Base-by-base conservation (phyloP, 2,113 vertebrate species). In the Indicator indicator region DNA sequence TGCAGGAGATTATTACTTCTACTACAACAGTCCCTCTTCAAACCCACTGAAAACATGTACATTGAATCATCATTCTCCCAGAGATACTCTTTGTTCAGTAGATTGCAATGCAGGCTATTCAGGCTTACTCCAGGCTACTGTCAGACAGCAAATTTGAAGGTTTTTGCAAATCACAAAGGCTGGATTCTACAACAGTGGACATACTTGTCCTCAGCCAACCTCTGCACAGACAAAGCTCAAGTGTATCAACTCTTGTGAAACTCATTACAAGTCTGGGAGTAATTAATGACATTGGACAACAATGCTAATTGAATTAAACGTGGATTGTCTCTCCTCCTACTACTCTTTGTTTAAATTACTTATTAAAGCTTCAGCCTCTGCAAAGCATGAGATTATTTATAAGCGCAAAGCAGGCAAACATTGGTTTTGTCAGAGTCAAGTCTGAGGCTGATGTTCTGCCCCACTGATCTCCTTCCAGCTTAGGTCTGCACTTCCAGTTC, bases 261-360 rank as follows among this genome's bases (percentile, higher is more conserved):
- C 59, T 58, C 40, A 71, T 9, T 58, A 28, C 69, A 88, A 86
- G 83, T 26, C 90, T 88, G 63, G 36, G 50, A 56, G 48, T 79
- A 93, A 88, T 93, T 95, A 95, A 90, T 15, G 17, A 71, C 55
- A 67, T 2, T 50, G 77, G 77, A 92, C 59, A 94, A 88, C 83
- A 90, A 62, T 1, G 21, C 46, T 94, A 95, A 95, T 82, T 92
- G n/a, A 94, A 95, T 95, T 95, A 96, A 91, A 75, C 30, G 44
- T 9, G 79, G 83, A 96, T 81, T 77, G 83, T 77, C 73, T 52
- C 75, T 72, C 38, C 63, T 75, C 8, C 65, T 68, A 0, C 33
- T 67, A 7, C 38, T 72, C 56, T 55, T 89, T 40, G 16, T 69
- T 83, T 93, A 65, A 83, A 81, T 82, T 72, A 81, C 69, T 87